Percentiles rank a stretch among this genome's conserved stretches.
phyloP scores from a whole-genome alignment of 2,888 invertebrate genomes.

The Drosophila putrida region DNA sequence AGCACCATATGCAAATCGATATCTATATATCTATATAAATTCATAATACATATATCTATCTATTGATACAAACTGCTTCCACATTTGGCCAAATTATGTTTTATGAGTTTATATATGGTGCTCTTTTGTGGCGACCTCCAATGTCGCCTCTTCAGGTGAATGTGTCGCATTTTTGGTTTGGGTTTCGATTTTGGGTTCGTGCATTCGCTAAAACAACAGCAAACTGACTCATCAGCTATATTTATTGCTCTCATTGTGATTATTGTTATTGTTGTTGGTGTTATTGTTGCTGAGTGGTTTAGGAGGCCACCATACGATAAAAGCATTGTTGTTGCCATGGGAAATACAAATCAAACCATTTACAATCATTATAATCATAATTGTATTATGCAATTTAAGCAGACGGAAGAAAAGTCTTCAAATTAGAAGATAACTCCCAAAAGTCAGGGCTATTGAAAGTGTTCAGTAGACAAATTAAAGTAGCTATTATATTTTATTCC shows the following conservation, averaged over 20 bases:
- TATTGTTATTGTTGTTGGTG: constrained; percentile 5
- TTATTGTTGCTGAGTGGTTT: constrained; percentile 43
- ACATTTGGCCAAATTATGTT: constrained; percentile 63
- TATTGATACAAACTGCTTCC: constrained; percentile 40
- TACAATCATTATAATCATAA: constrained; percentile 21
- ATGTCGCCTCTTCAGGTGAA: constrained; percentile 39
- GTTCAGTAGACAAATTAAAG: no score
- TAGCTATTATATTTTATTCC: no score
- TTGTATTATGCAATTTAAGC: constrained; percentile 4
- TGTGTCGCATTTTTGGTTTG: constrained; percentile 43
- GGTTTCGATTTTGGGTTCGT: constrained; percentile 33
- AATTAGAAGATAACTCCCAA: no score
- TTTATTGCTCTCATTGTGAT: constrained; percentile 30
- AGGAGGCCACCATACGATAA: constrained; percentile 44
- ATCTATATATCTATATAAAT: constrained; percentile 16
- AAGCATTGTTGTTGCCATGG: constrained; percentile 33
- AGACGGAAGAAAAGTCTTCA: neutral
- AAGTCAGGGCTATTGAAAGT: no score
- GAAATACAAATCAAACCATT: constrained; percentile 14
- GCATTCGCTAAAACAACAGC: constrained; percentile 29
- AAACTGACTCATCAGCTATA: constrained; percentile 42
- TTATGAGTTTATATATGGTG: constrained; percentile 52
- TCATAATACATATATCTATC: constrained; percentile 22
- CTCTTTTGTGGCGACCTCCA: constrained; percentile 49
- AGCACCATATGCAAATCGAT: constrained; percentile 32